Conservation (phyloP, 2,888 invertebrate species). For the Conchocele bisecta region DNA sequence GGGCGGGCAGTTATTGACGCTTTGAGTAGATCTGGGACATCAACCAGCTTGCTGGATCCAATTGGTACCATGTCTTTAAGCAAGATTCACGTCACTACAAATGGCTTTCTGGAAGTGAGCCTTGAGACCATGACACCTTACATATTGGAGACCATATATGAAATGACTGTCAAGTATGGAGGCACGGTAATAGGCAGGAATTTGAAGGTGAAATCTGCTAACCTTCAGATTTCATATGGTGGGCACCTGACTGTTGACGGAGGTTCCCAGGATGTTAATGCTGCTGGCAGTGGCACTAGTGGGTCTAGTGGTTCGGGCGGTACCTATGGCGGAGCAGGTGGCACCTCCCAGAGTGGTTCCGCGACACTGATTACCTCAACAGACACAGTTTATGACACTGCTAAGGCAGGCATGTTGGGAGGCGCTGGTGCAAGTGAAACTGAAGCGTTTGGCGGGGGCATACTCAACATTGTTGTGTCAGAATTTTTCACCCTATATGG, state of each 20-base stretch:
- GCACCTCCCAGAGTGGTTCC: constrained; percentile 38
- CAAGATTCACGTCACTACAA: constrained; percentile 62
- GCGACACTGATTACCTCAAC: constrained; percentile 42
- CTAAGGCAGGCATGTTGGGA: constrained; percentile 63
- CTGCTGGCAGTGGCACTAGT: constrained; percentile 48
- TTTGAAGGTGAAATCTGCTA: constrained; percentile 53
- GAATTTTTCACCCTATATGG: constrained; percentile 58
- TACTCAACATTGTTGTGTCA: constrained; percentile 36
- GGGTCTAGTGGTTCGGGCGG: constrained; percentile 62
- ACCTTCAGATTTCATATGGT: constrained; percentile 60
- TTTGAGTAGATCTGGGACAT: constrained; percentile 55
- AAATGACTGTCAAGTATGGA: constrained; percentile 63
- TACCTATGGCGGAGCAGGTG: constrained; percentile 71
- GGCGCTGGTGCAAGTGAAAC: constrained; percentile 45
- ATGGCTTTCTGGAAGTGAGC: constrained; percentile 61
- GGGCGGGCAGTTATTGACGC: constrained; percentile 56
- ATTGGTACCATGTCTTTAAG: constrained; percentile 59
- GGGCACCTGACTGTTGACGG: constrained; percentile 57
- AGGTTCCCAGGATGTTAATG: constrained; percentile 40
- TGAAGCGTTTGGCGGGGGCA: constrained; percentile 65
- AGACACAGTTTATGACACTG: no score
- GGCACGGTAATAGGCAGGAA: constrained; percentile 53
- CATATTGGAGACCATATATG: constrained; percentile 50
- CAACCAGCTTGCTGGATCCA: constrained; percentile 27
- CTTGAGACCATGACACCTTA: constrained; percentile 46